A percentile compares a stretch with the other conserved stretches of the same genome.
phyloP scores from a whole-genome alignment of 2,113 vertebrate species.

The Solenodon paradoxus region DNA sequence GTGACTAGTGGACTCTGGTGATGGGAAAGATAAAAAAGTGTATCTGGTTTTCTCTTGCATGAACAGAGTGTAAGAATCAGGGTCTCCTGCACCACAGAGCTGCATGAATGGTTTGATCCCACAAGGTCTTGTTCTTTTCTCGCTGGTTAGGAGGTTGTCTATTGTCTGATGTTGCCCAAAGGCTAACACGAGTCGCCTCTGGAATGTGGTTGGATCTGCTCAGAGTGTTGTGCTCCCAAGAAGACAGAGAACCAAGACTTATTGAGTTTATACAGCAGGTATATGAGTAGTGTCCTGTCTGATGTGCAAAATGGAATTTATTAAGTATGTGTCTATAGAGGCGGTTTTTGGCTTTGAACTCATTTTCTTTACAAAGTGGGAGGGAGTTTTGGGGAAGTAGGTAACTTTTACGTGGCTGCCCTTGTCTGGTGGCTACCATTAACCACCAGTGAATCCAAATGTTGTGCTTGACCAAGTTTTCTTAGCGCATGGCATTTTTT shows the following conservation, averaged over 20 bases:
- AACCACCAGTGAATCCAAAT: not conserved
- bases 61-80: not conserved
- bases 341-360: not conserved
- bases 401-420: not conserved
- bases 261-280: not conserved
- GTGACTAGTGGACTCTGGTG: not conserved
- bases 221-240: no score
- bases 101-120: no score
- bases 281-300: not conserved
- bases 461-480: not conserved
- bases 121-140: no score
- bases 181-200: not conserved
- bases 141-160: not conserved
- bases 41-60: no score
- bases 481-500: not conserved
- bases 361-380: not conserved
- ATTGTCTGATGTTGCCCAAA: not conserved
- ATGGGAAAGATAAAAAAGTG: not conserved
- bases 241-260: not conserved
- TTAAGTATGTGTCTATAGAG: not conserved
- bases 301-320: not conserved
- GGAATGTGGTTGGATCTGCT: not conserved
- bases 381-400: not conserved
- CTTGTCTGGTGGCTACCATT: not conserved
- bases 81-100: no score